Percentiles rank a stretch among this genome's conserved stretches.
phyloP scores from a whole-genome alignment of 2,113 vertebrate species.

The Gopherus flavomarginatus region DNA sequence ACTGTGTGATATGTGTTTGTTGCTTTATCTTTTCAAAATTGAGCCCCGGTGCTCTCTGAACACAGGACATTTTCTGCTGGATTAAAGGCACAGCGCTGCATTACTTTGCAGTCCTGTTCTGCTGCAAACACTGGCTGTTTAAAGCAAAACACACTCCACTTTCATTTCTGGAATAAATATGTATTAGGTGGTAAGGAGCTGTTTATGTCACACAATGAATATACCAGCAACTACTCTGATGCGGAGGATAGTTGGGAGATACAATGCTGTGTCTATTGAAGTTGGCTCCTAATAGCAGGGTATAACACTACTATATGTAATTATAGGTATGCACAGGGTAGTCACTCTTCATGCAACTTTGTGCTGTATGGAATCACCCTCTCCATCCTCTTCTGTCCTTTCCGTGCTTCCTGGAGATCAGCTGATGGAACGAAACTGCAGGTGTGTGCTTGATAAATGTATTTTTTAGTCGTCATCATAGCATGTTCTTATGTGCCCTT shows the following conservation, averaged over 20 bases:
- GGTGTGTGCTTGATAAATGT: neutral
- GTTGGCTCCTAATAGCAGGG: neutral
- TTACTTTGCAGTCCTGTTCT: neutral
- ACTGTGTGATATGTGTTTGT: neutral
- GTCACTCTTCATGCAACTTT: neutral
- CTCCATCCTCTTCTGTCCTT: neutral
- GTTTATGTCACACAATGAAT: neutral
- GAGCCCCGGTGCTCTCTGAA: neutral
- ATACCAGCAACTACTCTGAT: neutral
- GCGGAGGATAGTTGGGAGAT: neutral
- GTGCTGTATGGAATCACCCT: neutral
- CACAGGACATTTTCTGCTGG: neutral
- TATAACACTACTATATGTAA: neutral
- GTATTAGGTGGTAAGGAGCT: neutral
- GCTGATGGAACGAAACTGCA: neutral
- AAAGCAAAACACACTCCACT: neutral
- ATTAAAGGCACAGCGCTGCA: neutral
- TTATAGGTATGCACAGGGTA: neutral
- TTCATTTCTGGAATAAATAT: neutral
- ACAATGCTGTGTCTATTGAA: neutral
- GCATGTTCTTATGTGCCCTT: neutral
- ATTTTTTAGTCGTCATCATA: neutral
- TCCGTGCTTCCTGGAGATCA: neutral
- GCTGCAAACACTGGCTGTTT: neutral
- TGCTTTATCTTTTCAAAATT: neutral